A percentile compares a stretch with the other conserved stretches of the same genome.
Conservation (phyloP, 1,140 invertebrate genomes). For the Pomphorhynchus laevis region DNA sequence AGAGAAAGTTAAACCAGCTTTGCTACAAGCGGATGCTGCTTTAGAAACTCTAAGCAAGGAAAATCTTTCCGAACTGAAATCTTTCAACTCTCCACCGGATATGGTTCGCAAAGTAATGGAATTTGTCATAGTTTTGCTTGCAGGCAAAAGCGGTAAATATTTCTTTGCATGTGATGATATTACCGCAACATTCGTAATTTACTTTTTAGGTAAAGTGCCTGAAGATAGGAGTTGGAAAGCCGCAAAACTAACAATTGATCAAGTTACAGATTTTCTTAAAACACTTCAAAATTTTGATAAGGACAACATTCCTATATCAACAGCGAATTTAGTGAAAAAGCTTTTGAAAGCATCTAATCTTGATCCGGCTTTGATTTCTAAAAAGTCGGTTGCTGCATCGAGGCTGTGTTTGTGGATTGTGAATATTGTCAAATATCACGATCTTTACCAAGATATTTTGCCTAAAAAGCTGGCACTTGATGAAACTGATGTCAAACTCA, state of each 20-base stretch:
- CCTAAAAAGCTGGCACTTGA: neutral
- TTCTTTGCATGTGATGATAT: neutral
- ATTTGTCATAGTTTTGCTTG: slow-evolving; percentile 41
- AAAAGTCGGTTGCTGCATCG: neutral
- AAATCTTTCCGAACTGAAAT: slow-evolving; percentile 49
- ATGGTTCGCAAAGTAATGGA: slow-evolving; percentile 30
- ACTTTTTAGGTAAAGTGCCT: slow-evolving; percentile 32
- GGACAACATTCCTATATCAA: slow-evolving; percentile 36
- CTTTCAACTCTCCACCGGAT: slow-evolving; percentile 32
- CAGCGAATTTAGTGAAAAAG: too few species aligned
- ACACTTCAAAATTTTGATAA: slow-evolving; percentile 27
- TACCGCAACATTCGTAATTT: too few species aligned
- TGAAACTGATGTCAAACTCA: too few species aligned
- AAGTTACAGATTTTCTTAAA: slow-evolving; percentile 41
- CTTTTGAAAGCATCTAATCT: too few species aligned
- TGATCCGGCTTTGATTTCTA: too few species aligned
- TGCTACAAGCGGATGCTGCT: slow-evolving; percentile 22
- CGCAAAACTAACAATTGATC: slow-evolving; percentile 33
- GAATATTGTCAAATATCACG: neutral
- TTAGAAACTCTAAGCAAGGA: slow-evolving; percentile 45
- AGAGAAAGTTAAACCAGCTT: neutral
- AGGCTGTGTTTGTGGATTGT: neutral
- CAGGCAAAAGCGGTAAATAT: slow-evolving; percentile 31
- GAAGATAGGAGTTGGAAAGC: slow-evolving; percentile 64
- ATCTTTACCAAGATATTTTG: neutral